Conservation (phyloP, 2,888 invertebrate species). For the Teinopalpus imperialis region DNA sequence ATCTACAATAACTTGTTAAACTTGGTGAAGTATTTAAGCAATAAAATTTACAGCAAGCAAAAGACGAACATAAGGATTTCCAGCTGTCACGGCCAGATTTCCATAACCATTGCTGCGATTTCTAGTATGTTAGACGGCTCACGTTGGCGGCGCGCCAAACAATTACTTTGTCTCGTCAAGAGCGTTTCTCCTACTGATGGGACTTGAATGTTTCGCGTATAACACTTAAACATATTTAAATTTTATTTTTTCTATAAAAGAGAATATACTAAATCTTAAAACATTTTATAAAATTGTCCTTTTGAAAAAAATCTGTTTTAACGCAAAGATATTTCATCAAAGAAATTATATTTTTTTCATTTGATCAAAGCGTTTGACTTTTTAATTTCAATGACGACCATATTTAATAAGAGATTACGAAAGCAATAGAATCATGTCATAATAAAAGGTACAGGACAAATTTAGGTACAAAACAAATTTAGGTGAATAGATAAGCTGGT, state of each 20-base stretch:
- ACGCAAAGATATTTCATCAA: too few relatives aligned
- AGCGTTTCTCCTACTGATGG: constrained; percentile 62
- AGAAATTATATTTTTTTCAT: too few relatives aligned
- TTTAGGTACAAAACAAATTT: too few relatives aligned
- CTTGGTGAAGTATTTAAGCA: constrained; percentile 24
- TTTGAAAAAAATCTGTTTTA: too few relatives aligned
- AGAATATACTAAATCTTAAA: neutral
- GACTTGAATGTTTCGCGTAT: constrained; percentile 47
- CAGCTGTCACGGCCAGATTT: constrained; percentile 55
- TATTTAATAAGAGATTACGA: too few relatives aligned
- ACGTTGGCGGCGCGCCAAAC: constrained; percentile 64
- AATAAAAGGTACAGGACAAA: too few relatives aligned
- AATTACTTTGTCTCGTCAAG: constrained; percentile 74
- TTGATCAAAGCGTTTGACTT: too few relatives aligned
- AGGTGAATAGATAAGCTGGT: too few relatives aligned
- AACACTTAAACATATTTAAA: constrained; percentile 27
- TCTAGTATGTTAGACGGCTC: constrained; percentile 34
- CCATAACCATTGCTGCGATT: constrained; percentile 40
- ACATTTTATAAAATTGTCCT: too few relatives aligned
- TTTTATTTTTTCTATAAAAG: neutral
- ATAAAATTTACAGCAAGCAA: constrained; percentile 34
- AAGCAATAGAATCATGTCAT: too few relatives aligned
- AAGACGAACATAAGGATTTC: constrained; percentile 39
- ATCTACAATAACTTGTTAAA: neutral
- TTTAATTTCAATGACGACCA: too few relatives aligned